Evolutionary conservation across 2,888 invertebrate genomes (phyloP).

Genomic region (Flabesymbios commensalis): DNA sequence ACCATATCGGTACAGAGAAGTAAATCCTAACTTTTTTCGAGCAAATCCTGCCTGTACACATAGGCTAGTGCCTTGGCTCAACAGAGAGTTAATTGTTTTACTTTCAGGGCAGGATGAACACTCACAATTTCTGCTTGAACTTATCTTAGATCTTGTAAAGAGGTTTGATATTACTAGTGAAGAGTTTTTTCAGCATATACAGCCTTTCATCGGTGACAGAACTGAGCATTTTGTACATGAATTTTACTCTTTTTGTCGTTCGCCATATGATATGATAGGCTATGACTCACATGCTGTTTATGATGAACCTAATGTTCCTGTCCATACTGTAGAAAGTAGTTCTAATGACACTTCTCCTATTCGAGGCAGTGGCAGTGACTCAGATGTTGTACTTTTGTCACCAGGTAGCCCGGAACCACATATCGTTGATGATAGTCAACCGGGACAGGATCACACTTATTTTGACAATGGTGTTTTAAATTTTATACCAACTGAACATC

Average conservation of each 20-base stretch:
- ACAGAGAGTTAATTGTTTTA: constrained; percentile 80
- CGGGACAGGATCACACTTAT: background rate
- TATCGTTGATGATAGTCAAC: background rate
- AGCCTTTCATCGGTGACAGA: constrained; percentile 72
- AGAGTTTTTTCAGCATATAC: constrained; percentile 74
- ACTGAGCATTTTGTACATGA: constrained; percentile 90
- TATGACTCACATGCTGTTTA: constrained; percentile 61
- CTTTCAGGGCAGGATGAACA: constrained; percentile 61
- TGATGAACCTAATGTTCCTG: constrained; percentile 24
- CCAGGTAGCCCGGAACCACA: background rate
- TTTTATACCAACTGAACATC: too few relatives aligned
- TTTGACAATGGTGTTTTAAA: background rate
- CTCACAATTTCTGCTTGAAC: constrained; percentile 68
- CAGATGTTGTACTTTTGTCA: constrained; percentile 8
- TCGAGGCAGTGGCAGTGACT: background rate
- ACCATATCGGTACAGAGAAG: constrained; percentile 37
- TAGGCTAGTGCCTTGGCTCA: constrained; percentile 85
- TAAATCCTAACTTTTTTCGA: constrained; percentile 53
- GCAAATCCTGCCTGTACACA: constrained; percentile 77
- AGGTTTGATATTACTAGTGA: constrained; percentile 63
- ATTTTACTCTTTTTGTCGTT: constrained; percentile 81
- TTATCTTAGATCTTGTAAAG: constrained; percentile 70
- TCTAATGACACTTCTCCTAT: background rate
- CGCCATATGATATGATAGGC: constrained; percentile 84
- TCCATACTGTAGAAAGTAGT: background rate